These are phyloP conservation scores for Dioctria rufipes DNA, from an alignment of 2,888 invertebrate species.

Conservation along the genomic window DNA sequence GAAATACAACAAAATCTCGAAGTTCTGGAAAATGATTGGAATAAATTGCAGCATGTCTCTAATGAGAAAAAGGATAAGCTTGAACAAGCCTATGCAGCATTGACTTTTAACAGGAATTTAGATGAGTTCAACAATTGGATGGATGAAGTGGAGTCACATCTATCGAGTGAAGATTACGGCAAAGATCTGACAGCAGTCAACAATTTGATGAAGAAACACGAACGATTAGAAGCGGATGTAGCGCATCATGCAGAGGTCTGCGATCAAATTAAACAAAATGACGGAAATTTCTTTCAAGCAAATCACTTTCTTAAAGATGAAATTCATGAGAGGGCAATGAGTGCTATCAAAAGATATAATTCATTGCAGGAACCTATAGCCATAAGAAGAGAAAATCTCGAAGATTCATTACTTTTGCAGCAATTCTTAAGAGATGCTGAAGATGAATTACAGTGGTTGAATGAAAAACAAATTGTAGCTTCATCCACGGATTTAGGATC, in stretches of 20 bases:
- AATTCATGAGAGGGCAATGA: slow-evolving; percentile 81
- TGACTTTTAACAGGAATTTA: slow-evolving; percentile 88
- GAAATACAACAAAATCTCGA: slow-evolving; percentile 89
- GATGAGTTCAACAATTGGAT: slow-evolving; percentile 97
- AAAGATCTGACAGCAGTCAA: slow-evolving; percentile 91
- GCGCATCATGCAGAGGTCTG: slow-evolving; percentile 87
- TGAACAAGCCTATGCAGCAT: slow-evolving; percentile 92
- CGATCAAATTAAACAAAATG: slow-evolving; percentile 83
- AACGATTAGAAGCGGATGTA: slow-evolving; percentile 89
- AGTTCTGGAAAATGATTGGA: slow-evolving; percentile 90
- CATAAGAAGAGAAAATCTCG: slow-evolving; percentile 91
- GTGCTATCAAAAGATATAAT: slow-evolving; percentile 80
- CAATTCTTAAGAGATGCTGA: slow-evolving; percentile 93
- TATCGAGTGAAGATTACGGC: slow-evolving; percentile 76
- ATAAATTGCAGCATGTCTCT: slow-evolving; percentile 86
- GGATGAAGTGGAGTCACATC: slow-evolving; percentile 86
- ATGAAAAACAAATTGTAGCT: slow-evolving; percentile 81
- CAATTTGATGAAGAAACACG: slow-evolving; percentile 85
- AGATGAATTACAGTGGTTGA: slow-evolving; percentile 94
- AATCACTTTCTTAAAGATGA: slow-evolving; percentile 93
- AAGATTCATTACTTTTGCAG: slow-evolving; percentile 89
- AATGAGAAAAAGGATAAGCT: slow-evolving; percentile 87
- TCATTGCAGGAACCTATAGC: slow-evolving; percentile 92
- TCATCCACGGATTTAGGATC: slow-evolving; percentile 80
- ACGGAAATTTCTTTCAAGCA: slow-evolving; percentile 82